Percentiles rank a stretch among this genome's conserved stretches.
phyloP scores from a whole-genome alignment of 1,140 invertebrate species.

The Drosophila azteca region DNA sequence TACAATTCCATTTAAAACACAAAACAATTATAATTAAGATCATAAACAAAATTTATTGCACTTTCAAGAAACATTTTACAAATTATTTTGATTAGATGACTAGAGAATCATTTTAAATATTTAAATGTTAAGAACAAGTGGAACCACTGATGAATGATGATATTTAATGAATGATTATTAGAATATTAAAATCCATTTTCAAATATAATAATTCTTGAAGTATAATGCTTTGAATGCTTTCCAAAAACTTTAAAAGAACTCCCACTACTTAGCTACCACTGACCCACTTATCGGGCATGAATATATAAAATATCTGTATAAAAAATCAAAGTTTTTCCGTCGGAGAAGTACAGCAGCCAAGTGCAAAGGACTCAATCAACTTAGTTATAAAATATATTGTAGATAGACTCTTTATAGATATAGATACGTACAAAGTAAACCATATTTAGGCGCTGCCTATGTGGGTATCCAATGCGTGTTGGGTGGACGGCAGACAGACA shows the following conservation, averaged over 20 bases:
- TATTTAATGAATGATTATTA: not conserved
- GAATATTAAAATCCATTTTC: not conserved
- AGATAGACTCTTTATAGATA: not conserved
- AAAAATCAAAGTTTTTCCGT: not conserved
- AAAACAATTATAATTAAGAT: too few species aligned
- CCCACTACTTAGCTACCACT: not conserved
- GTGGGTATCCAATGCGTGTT: conserved; percentile 67
- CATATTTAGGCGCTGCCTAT: conserved; percentile 79
- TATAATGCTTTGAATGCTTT: not conserved
- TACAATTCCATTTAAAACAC: too few species aligned
- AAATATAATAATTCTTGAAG: too few species aligned
- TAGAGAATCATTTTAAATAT: not conserved
- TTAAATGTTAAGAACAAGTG: not conserved
- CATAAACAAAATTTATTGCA: too few species aligned
- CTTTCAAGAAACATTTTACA: too few species aligned
- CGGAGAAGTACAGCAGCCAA: not conserved
- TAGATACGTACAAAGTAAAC: conserved; percentile 83
- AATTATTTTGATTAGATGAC: too few species aligned
- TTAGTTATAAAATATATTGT: too few species aligned
- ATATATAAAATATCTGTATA: not conserved
- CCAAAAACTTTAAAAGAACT: not conserved
- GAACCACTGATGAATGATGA: too few species aligned
- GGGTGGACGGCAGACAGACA: conserved; percentile 14
- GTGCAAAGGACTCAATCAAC: too few species aligned
- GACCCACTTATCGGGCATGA: too few species aligned